phyloP scores from a whole-genome alignment of 2,888 invertebrate species.

The Stegophylla sp. region DNA sequence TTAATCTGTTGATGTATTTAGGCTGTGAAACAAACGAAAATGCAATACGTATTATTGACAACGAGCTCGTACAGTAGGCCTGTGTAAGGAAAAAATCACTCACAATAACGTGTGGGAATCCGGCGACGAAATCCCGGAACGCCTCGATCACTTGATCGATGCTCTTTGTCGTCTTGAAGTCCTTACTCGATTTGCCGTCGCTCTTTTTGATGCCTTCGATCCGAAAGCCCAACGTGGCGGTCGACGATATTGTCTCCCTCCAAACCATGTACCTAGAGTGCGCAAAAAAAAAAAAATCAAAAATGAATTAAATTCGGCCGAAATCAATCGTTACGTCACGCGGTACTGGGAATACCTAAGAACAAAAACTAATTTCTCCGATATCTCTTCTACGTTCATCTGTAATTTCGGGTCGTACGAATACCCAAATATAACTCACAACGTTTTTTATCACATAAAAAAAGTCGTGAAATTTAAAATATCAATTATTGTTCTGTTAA shows the following conservation, averaged over 20 bases:
- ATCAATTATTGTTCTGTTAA: too few relatives aligned
- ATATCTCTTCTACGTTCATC: too few relatives aligned
- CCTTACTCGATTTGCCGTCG: constrained; percentile 90
- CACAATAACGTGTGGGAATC: constrained; percentile 82
- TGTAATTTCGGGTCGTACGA: too few relatives aligned
- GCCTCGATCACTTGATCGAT: constrained; percentile 78
- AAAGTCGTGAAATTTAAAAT: too few relatives aligned
- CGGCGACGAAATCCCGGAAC: constrained; percentile 80
- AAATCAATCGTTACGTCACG: too few relatives aligned
- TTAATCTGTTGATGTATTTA: constrained; percentile 83
- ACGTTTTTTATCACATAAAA: too few relatives aligned
- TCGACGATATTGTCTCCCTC: constrained; percentile 96
- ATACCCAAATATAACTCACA: too few relatives aligned
- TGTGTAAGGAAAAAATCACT: constrained; percentile 61
- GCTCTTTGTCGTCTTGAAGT: constrained; percentile 92
- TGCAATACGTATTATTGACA: too few relatives aligned
- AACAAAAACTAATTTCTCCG: too few relatives aligned
- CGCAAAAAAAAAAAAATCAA: background rate
- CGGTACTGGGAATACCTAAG: too few relatives aligned
- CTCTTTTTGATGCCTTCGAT: constrained; percentile 92
- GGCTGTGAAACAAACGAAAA: constrained; percentile 68
- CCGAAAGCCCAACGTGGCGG: constrained; percentile 93
- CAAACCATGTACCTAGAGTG: constrained; percentile 70
- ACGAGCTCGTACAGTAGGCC: too few relatives aligned
- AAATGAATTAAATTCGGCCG: too few relatives aligned